Evolutionary conservation across 2,113 vertebrate species (phyloP).

Genomic region (Pangasianodon gigas): DNA sequence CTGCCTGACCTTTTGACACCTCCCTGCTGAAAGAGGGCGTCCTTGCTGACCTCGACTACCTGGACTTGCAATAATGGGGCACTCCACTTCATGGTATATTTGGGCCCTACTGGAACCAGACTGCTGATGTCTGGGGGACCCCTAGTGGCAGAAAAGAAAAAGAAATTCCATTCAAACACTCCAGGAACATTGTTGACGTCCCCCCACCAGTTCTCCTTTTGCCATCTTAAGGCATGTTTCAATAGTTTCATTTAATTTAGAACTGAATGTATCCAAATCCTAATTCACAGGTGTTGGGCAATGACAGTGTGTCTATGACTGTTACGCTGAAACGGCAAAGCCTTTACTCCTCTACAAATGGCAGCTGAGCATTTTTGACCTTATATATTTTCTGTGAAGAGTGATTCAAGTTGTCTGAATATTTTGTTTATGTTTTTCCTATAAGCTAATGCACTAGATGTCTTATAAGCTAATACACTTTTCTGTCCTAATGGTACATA

Average conservation of each 20-base stretch:
- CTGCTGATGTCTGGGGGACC: conserved; percentile 89
- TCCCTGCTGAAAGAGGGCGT: conserved; percentile 76
- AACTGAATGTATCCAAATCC: background rate
- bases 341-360: background rate
- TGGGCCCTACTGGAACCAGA: conserved; percentile 89
- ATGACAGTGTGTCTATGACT: background rate
- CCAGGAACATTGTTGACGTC: background rate
- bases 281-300: background rate
- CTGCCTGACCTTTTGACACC: conserved; percentile 69
- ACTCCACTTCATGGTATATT: conserved; percentile 94
- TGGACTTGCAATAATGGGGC: conserved; percentile 88
- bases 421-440: background rate
- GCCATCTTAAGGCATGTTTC: background rate
- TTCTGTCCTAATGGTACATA: background rate
- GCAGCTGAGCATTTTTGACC: background rate
- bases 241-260: conserved; percentile 1
- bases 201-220: background rate
- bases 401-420: background rate
- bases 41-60: conserved; percentile 90
- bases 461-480: background rate
- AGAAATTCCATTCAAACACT: background rate
- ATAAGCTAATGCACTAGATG: background rate
- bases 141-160: conserved; percentile 60
- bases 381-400: background rate
- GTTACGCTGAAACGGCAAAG: background rate